These are phyloP conservation scores for Hybos culiciformis DNA, from an alignment of 2,888 invertebrate species.

Conservation along the genomic window DNA sequence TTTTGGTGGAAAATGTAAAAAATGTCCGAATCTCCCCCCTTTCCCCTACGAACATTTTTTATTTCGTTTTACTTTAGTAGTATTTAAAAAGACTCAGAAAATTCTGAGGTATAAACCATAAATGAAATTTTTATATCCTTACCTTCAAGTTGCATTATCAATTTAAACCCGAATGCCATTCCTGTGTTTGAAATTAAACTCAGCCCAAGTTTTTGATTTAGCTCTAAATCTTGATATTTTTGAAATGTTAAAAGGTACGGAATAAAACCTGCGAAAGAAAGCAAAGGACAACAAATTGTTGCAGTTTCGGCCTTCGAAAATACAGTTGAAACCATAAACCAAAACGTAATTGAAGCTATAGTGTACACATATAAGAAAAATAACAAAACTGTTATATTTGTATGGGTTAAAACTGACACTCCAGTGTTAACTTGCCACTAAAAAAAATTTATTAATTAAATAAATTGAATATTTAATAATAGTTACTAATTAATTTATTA, in stretches of 20 bases:
- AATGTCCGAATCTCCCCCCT: no score
- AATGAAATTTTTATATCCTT: no score
- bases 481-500: not conserved
- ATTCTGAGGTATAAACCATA: no score
- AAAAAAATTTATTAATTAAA: not conserved
- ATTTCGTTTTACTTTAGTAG: no score
- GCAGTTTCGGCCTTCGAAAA: constrained; percentile 72
- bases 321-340: constrained; percentile 65
- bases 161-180: constrained; percentile 64
- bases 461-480: not conserved
- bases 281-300: constrained; percentile 57
- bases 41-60: no score
- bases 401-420: constrained; percentile 52
- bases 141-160: constrained; percentile 52
- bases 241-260: constrained; percentile 56
- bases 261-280: constrained; percentile 61
- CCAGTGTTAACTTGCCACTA: no score
- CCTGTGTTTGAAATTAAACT: constrained; percentile 64
- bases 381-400: constrained; percentile 51
- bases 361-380: constrained; percentile 59
- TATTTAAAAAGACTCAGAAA: no score
- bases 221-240: constrained; percentile 48
- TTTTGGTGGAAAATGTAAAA: no score
- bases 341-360: constrained; percentile 56
- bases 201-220: constrained; percentile 45